These are phyloP conservation scores for Gasterosteus nipponicus DNA, from an alignment of 2,113 vertebrate species.

Conservation along the genomic window DNA sequence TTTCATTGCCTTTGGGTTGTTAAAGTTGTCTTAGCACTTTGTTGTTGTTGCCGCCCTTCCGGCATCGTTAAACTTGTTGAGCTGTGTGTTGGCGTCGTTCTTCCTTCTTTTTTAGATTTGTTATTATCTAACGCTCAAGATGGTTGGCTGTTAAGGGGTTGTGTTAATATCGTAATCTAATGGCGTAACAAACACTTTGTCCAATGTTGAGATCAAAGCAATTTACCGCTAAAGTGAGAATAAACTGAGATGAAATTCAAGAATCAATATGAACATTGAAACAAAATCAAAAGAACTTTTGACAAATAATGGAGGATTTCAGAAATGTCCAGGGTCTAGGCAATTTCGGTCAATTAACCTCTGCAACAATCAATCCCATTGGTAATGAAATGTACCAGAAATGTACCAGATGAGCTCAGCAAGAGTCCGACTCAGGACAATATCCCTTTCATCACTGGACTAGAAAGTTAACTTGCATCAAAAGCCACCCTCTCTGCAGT, in stretches of 20 bases:
- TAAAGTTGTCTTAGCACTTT: neutral
- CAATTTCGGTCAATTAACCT: neutral
- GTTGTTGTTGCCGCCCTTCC: neutral
- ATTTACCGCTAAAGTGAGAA: neutral
- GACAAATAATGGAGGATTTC: neutral
- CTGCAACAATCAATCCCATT: neutral
- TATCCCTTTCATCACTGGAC: neutral
- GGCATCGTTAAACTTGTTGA: too few relatives aligned
- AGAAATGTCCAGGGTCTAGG: neutral
- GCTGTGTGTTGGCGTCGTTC: neutral
- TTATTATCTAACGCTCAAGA: neutral
- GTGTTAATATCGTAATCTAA: too few relatives aligned
- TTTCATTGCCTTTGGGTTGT: neutral
- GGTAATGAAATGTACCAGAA: neutral
- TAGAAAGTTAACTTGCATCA: neutral
- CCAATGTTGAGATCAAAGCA: neutral
- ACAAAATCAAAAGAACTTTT: constrained; percentile 2
- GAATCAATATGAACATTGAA: neutral
- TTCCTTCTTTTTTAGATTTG: neutral
- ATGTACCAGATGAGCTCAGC: constrained; percentile 13
- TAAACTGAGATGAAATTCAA: neutral
- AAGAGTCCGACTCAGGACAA: neutral
- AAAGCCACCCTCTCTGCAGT: neutral
- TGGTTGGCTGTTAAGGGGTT: neutral
- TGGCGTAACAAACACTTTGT: too few relatives aligned